A percentile compares a stretch with the other conserved stretches of the same genome.
Conservation (phyloP, 2,113 vertebrate genomes). For the Caracal caracal region DNA sequence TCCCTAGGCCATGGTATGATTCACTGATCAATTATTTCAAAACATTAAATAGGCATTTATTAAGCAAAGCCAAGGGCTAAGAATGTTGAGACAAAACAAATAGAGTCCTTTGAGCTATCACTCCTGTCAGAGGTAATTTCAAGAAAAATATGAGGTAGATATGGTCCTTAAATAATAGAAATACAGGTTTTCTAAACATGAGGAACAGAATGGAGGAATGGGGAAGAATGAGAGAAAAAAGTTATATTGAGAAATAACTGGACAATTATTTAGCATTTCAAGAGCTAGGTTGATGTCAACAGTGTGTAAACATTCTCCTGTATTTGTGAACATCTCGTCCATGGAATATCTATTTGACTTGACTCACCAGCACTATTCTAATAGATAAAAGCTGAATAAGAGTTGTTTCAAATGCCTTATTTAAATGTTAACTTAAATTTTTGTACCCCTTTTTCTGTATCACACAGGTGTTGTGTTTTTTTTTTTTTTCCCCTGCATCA, state of each 20-base stretch:
- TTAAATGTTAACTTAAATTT: background rate
- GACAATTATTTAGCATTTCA: background rate
- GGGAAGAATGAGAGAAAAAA: background rate
- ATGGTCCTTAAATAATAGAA: background rate
- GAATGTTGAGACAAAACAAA: background rate
- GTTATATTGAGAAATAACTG: background rate
- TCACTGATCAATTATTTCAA: conserved; percentile 20
- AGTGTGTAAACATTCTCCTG: background rate
- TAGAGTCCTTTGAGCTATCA: background rate
- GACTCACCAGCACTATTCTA: background rate
- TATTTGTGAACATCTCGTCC: background rate
- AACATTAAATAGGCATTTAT: background rate
- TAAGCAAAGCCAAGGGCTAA: background rate
- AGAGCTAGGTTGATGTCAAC: background rate
- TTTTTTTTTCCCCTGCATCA: no score
- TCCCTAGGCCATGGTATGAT: background rate
- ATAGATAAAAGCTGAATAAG: background rate
- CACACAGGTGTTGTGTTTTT: background rate
- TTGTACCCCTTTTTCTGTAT: background rate
- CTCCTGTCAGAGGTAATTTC: background rate
- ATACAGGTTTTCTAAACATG: background rate
- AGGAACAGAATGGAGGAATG: background rate
- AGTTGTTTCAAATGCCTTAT: background rate
- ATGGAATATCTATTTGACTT: conserved; percentile 2
- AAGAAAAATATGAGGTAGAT: background rate